A percentile compares a stretch with the other conserved stretches of the same genome.
Evolutionary conservation across 2,888 invertebrate species (phyloP).

Genomic region (Epinotia ramella): DNA sequence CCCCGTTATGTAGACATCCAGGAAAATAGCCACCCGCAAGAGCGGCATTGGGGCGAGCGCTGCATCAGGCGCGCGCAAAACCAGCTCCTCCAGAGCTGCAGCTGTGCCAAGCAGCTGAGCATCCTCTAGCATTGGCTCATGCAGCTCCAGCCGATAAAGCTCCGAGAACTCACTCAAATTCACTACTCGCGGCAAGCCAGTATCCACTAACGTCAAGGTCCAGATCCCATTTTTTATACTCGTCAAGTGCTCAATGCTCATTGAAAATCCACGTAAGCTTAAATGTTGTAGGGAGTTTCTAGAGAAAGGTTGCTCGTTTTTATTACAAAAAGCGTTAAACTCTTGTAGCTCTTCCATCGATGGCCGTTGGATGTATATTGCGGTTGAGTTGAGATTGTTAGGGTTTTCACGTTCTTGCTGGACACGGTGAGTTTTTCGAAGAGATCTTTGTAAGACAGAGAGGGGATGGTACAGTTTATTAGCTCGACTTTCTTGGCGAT

Average conservation of each 20-base stretch:
- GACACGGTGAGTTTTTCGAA: neutral
- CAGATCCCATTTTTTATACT: neutral
- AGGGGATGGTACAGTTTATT: neutral
- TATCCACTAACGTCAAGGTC: constrained; percentile 8
- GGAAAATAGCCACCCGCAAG: constrained; percentile 7
- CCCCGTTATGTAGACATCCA: constrained; percentile 17
- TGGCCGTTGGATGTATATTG: neutral
- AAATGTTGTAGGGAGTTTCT: constrained; percentile 1
- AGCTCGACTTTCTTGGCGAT: neutral
- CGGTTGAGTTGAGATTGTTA: neutral
- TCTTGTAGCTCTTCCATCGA: neutral
- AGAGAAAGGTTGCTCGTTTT: neutral
- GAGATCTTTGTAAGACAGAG: neutral
- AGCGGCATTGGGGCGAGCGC: neutral
- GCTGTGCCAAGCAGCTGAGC: neutral
- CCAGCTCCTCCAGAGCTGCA: constrained; percentile 5
- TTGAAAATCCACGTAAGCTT: neutral
- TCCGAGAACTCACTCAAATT: neutral
- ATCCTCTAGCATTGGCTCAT: constrained; percentile 5
- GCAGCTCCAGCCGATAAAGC: neutral
- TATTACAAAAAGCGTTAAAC: too few relatives aligned
- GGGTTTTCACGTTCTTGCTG: neutral
- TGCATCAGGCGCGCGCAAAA: constrained; percentile 24
- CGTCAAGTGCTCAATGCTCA: neutral
- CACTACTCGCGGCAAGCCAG: constrained; percentile 13